Base-by-base conservation (phyloP, 1,140 invertebrate species). In the Pseudomyrmex dendroicus region DNA sequence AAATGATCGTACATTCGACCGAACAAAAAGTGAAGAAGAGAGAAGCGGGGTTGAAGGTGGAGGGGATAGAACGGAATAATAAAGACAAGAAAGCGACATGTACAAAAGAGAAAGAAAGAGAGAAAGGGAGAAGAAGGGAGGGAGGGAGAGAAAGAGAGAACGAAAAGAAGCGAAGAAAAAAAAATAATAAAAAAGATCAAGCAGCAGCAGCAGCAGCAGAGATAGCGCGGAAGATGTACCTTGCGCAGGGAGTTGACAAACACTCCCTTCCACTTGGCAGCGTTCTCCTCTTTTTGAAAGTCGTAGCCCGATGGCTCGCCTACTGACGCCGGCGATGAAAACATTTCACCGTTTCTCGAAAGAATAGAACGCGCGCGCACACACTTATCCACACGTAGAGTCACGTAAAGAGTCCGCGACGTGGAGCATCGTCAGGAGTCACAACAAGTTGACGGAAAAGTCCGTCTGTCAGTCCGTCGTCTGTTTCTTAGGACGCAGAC, bases 261-360 rank as follows among this genome's bases (percentile, higher is more conserved):
- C 56, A 98, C 95, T 86, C 97, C 97, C 92, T 97, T 97, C 98
- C 98, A 99, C 96, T 98, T 98, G 86, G 96, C 95, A 85, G 96
- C 95, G 94, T 98, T 98, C 93, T 98, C 98, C 89, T 97, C 97
- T 91, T 97, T 97, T 91, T 96, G 96, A 94, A 98, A 98, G 95
- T 98, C 97, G 95, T 98, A 98, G 92, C 96, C 96, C 91, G 96
- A 95, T 90, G 95, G 95, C 94, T 96, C 96, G 66, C 95, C 94
- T 86, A 93, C 92, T 82, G 94, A 94, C 74, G 94, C 94, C 88
- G 95, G 93, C 89, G 94, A 94, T 82, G 95, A 94, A 92, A 95
- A 95, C 95, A 96, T 96, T 90, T 94, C 92, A 89, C 91, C 86
- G 87, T 84, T 52, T 52, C 50, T 52, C 50, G 35, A 35, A 35